Percentiles rank a stretch among this genome's conserved stretches.
Conservation (phyloP, 2,113 vertebrate genomes). For the Potamarius usumacintae region DNA sequence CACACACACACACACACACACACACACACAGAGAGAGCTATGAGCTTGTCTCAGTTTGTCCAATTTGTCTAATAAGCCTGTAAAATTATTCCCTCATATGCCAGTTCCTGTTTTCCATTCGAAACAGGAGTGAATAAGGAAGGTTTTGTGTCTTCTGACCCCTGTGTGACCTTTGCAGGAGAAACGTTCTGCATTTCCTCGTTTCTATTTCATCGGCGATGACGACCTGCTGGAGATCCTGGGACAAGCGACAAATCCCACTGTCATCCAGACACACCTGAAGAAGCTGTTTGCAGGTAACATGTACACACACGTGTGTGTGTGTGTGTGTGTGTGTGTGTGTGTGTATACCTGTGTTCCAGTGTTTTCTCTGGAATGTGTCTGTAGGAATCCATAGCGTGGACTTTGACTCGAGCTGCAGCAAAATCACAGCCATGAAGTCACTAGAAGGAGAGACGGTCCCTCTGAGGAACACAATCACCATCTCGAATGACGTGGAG, state of each 20-base stretch:
- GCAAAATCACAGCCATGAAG: slow-evolving; percentile 89
- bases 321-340: too few species aligned
- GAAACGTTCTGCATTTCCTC: slow-evolving; percentile 93
- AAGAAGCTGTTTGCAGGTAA: slow-evolving; percentile 96
- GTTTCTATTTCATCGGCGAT: slow-evolving; percentile 97
- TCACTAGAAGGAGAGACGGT: slow-evolving; percentile 94
- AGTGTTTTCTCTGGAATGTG: slow-evolving; percentile 21
- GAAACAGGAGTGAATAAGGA: neutral
- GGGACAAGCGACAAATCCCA: slow-evolving; percentile 90
- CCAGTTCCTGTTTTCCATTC: too few species aligned
- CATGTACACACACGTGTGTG: neutral
- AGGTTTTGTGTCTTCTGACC: neutral
- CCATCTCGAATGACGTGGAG: slow-evolving; percentile 89
- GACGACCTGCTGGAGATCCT: slow-evolving; percentile 96
- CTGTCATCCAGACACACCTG: slow-evolving; percentile 93
- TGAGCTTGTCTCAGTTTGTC: too few species aligned
- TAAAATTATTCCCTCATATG: neutral
- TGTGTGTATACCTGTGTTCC: neutral
- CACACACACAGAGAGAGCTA: neutral
- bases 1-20: neutral
- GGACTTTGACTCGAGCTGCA: slow-evolving; percentile 85
- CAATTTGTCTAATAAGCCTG: neutral
- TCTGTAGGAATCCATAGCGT: slow-evolving; percentile 89
- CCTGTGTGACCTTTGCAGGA: slow-evolving; percentile 74
- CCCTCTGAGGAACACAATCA: slow-evolving; percentile 82